A percentile compares a stretch with the other conserved stretches of the same genome.
These are phyloP conservation scores for Nestor notabilis DNA, from an alignment of 2,113 vertebrate species.

Conservation along the genomic window DNA sequence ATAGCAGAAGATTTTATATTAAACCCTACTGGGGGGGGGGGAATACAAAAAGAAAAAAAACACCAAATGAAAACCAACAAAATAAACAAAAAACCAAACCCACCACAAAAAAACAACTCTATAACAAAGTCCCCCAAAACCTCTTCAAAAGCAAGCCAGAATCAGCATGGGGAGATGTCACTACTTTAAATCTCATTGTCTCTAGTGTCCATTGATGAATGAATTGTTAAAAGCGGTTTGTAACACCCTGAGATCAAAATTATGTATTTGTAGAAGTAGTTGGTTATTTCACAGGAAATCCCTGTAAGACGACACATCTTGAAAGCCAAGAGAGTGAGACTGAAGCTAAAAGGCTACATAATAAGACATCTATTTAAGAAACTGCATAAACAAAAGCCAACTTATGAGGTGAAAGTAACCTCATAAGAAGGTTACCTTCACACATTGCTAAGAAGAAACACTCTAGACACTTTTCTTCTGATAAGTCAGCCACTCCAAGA, in stretches of 20 bases:
- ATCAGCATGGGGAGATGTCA: neutral
- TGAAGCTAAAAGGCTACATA: neutral
- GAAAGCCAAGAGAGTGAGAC: neutral
- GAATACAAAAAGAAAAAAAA: neutral
- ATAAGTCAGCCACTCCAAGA: neutral
- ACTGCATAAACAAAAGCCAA: neutral
- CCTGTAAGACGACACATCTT: neutral
- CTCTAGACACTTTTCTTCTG: neutral
- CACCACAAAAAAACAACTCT: neutral
- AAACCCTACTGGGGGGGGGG: neutral
- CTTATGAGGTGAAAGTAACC: neutral
- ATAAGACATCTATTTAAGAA: neutral
- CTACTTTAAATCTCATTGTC: neutral
- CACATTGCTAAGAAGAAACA: neutral
- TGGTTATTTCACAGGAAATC: neutral
- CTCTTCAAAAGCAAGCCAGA: neutral
- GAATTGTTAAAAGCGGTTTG: neutral
- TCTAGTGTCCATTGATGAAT: neutral
- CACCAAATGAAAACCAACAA: neutral
- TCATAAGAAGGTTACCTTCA: no score
- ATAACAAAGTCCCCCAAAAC: neutral
- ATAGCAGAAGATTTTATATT: slow-evolving; percentile 17
- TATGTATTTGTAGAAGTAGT: neutral
- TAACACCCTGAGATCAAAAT: neutral
- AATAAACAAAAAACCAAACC: neutral